phyloP scores from a whole-genome alignment of 2,797 vertebrate species.

The Momotus momota region DNA sequence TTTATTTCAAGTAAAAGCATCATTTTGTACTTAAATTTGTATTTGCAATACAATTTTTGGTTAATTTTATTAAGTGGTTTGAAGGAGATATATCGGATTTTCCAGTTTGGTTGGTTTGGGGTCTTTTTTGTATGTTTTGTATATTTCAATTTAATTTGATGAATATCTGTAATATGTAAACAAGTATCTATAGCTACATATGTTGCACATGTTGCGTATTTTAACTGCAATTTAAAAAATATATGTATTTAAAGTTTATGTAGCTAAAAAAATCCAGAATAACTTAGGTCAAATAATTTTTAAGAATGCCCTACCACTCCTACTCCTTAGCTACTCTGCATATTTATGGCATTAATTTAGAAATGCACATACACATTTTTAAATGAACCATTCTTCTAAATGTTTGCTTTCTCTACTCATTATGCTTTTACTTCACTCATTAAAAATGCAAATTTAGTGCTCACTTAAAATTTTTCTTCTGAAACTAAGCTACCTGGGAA shows the following conservation, averaged over 20 bases:
- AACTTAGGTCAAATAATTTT: neutral
- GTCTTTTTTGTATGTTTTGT: neutral
- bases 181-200: neutral
- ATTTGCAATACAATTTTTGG: neutral
- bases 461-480: neutral
- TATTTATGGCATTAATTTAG: neutral
- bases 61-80: neutral
- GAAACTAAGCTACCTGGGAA: neutral
- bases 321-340: neutral
- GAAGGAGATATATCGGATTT: neutral
- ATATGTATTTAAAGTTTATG: neutral
- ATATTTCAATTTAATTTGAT: neutral
- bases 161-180: neutral
- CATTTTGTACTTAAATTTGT: neutral
- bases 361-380: neutral
- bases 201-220: neutral
- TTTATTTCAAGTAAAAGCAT: neutral
- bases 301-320: neutral
- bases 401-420: neutral
- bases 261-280: neutral
- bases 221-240: neutral
- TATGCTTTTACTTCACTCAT: neutral
- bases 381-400: neutral
- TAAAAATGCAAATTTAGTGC: neutral
- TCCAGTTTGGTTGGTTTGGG: fast-evolving